Percentiles rank a stretch among this genome's conserved stretches.
phyloP scores from a whole-genome alignment of 2,888 invertebrate species.

The Germaria angustata region DNA sequence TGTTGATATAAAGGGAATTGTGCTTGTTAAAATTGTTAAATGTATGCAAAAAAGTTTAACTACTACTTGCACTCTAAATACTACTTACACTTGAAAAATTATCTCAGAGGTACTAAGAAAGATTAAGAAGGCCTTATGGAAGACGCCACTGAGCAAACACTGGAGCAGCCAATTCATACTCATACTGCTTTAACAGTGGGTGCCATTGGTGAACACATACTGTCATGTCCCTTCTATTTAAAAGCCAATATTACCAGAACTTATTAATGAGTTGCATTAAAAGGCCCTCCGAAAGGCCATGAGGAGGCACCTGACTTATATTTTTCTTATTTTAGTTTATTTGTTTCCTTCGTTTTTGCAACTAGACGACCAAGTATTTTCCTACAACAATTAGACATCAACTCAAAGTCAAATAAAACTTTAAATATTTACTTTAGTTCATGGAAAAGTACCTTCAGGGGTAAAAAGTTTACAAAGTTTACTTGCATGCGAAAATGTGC shows the following conservation, averaged over 20 bases:
- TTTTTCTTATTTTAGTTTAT: not conserved
- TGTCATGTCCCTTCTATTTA: not conserved
- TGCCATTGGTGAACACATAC: no score
- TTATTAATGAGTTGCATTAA: no score
- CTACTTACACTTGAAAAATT: not conserved
- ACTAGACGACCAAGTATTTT: constrained; percentile 72
- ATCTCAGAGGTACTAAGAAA: not conserved
- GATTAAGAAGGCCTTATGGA: no score
- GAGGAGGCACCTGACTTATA: no score
- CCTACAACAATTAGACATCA: constrained; percentile 73
- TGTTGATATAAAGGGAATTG: not conserved
- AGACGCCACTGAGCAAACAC: no score
- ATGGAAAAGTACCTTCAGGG: constrained; percentile 69
- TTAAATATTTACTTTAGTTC: constrained; percentile 73
- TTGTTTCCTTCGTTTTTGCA: constrained; percentile 34
- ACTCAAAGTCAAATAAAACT: constrained; percentile 68
- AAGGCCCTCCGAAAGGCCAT: no score
- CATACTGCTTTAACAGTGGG: no score
- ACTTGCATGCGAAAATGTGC: not conserved
- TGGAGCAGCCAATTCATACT: no score
- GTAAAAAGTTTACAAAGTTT: constrained; percentile 44
- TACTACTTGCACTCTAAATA: not conserved
- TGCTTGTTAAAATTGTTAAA: not conserved
- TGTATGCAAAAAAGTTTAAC: not conserved
- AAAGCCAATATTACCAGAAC: not conserved